A percentile compares a stretch with the other conserved stretches of the same genome.
Evolutionary conservation across 2,113 vertebrate species (phyloP).

Genomic region (Stictonetta naevosa): DNA sequence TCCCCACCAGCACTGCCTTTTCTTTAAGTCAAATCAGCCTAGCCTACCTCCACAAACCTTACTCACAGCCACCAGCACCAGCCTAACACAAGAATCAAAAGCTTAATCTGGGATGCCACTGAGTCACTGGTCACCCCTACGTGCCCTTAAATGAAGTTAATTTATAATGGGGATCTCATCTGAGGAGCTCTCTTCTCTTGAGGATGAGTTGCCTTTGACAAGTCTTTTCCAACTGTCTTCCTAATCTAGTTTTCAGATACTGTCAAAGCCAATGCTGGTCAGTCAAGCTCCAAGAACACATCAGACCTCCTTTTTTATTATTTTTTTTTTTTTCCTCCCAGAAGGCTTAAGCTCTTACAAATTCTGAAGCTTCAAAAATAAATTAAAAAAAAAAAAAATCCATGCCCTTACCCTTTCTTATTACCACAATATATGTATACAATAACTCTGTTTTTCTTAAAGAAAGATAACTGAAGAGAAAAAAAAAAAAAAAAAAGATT

Average conservation of each 20-base stretch:
- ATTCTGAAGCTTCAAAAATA: neutral
- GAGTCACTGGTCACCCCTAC: neutral
- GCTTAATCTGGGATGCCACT: accelerated
- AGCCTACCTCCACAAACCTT: neutral
- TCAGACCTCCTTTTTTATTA: neutral
- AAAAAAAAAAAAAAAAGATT: neutral
- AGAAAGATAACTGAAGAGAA: neutral
- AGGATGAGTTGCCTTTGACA: neutral
- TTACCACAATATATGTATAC: neutral
- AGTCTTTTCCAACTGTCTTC: neutral
- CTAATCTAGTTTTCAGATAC: neutral
- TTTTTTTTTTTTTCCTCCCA: neutral
- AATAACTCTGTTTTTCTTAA: neutral
- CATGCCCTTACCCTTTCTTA: neutral
- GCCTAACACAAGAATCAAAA: neutral
- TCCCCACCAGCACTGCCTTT: neutral
- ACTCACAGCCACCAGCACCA: neutral
- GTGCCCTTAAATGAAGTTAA: accelerated
- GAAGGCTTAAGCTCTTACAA: neutral
- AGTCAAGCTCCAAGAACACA: neutral
- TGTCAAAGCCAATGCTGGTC: neutral
- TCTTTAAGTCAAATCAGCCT: too few species aligned
- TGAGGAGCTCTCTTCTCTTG: neutral
- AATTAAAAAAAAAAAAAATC: neutral
- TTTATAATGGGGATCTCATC: accelerated